These are phyloP conservation scores for Drosophila carrolli DNA, from an alignment of 1,140 invertebrate species.

Conservation along the genomic window DNA sequence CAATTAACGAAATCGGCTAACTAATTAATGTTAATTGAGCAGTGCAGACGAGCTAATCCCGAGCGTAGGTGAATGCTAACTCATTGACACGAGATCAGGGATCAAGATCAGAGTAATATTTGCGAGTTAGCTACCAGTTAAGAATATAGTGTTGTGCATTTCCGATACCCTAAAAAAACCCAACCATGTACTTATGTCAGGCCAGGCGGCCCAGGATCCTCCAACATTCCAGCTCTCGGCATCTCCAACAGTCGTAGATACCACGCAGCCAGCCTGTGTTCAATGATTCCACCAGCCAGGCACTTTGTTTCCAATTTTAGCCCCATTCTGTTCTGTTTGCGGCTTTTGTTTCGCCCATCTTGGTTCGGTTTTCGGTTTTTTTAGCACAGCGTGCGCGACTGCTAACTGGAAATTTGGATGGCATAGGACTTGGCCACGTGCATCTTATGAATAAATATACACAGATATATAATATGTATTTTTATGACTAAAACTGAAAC, in stretches of 20 bases:
- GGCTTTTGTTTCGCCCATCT: constrained; percentile 58
- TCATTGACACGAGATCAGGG: constrained; percentile 43
- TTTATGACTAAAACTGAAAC: constrained; percentile 67
- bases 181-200: constrained; percentile 50
- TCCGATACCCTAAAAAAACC: constrained; percentile 13
- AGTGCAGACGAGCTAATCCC: constrained; percentile 61
- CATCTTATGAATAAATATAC: constrained; percentile 79
- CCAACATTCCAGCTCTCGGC: constrained; percentile 58
- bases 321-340: constrained; percentile 53
- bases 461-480: constrained; percentile 73
- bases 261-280: constrained; percentile 70
- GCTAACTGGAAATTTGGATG: constrained; percentile 50
- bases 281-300: constrained; percentile 30
- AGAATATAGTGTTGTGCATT: constrained; percentile 50
- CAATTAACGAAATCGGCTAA: constrained; percentile 74
- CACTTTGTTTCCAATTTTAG: constrained; percentile 42
- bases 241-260: constrained; percentile 47
- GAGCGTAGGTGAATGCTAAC: constrained; percentile 44
- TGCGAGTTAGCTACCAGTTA: constrained; percentile 31
- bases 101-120: constrained; percentile 45
- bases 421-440: constrained; percentile 65
- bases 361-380: constrained; percentile 28
- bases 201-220: constrained; percentile 27
- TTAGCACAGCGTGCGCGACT: constrained; percentile 38
- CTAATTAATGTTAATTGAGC: constrained; percentile 64